phyloP scores from a whole-genome alignment of 2,797 vertebrate genomes.

The Chromis chromis region DNA sequence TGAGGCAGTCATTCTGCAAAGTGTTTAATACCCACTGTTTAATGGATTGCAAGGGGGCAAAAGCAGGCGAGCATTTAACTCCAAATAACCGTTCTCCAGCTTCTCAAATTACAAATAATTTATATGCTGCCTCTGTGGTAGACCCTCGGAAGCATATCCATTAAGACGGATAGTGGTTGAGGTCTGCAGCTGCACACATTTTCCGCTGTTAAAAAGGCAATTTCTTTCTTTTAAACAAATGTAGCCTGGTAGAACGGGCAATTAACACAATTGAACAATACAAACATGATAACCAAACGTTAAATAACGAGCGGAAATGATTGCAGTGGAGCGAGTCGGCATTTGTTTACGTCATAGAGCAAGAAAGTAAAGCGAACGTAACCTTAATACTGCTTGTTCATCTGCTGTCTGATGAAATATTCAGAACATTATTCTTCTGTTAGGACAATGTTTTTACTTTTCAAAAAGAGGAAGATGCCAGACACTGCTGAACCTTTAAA shows the following conservation, averaged over 20 bases:
- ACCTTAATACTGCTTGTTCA: slow-evolving; percentile 1
- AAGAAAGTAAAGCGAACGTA: neutral
- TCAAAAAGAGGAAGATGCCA: neutral
- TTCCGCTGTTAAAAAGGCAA: slow-evolving; percentile 35
- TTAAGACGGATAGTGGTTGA: slow-evolving; percentile 26
- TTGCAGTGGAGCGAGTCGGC: neutral
- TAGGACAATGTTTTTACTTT: slow-evolving; percentile 11
- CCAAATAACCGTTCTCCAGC: slow-evolving; percentile 40
- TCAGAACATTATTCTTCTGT: slow-evolving; percentile 7
- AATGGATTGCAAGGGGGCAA: slow-evolving; percentile 44
- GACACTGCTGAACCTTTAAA: slow-evolving; percentile 2
- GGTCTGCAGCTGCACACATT: slow-evolving; percentile 11
- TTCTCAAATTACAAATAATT: slow-evolving; percentile 61
- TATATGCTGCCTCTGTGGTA: slow-evolving; percentile 29
- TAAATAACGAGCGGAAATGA: slow-evolving; percentile 6
- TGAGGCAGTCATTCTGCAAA: slow-evolving; percentile 33
- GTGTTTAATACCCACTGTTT: slow-evolving; percentile 42
- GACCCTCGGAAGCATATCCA: slow-evolving; percentile 40
- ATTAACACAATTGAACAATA: slow-evolving; percentile 19
- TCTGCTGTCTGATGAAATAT: neutral
- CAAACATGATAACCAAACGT: slow-evolving; percentile 3
- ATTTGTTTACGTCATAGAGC: neutral
- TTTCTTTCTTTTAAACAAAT: slow-evolving; percentile 41
- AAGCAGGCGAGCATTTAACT: slow-evolving; percentile 53
- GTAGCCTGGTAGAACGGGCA: neutral